Base-by-base conservation (phyloP, 2,888 invertebrate species). In the Cistogaster globosa region DNA sequence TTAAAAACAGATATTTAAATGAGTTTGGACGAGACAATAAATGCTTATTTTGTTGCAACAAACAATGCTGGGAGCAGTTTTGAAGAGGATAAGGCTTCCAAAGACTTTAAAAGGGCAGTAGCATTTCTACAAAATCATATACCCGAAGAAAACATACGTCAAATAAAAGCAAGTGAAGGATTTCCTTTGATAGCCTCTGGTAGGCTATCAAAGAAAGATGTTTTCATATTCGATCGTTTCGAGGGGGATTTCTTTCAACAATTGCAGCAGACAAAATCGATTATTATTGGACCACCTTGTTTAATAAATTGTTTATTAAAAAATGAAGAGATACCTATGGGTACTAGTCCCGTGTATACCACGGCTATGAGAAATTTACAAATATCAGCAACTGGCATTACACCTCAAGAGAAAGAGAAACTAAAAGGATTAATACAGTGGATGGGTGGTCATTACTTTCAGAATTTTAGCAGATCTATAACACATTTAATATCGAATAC, bases 401-500 rank as follows among this genome's bases (percentile, higher is more conserved):
- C 93, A n/a, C 92, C 92, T 69, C 88, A 90, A 4, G 91, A 92
- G 68, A 95, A 94, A 89, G 94, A 94, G 55, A 92, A 93, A 36
- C 93, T 97, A 5, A 94, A 94, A 87, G 93, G 93, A 65, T 94
- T 94, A 88, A 94, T 97, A 0, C 94, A 95, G 82, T 95, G 95
- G 93, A 97, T 97, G 97, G 97, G 96, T 36, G 97, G 96, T 0
- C 92, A 94, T 58, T 96, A 95, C 89, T 94, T 93, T 62, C 94
- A 94, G 74, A 94, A 94, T 69, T 92, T 97, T 65, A 94, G 95
- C 12, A 93, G 93, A 38, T 94, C 94, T 74, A 95, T 96, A 0
- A 98, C 97, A 9, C 97, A 98, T 93, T 93, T 98, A 22, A 94
- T 98, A 3, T 96, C 97, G 1, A 95, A 95, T 89, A 95, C 95